A percentile compares a stretch with the other conserved stretches of the same genome.
Conservation (phyloP, 2,888 invertebrate species). For the Dyspetes luteomarginatus region DNA sequence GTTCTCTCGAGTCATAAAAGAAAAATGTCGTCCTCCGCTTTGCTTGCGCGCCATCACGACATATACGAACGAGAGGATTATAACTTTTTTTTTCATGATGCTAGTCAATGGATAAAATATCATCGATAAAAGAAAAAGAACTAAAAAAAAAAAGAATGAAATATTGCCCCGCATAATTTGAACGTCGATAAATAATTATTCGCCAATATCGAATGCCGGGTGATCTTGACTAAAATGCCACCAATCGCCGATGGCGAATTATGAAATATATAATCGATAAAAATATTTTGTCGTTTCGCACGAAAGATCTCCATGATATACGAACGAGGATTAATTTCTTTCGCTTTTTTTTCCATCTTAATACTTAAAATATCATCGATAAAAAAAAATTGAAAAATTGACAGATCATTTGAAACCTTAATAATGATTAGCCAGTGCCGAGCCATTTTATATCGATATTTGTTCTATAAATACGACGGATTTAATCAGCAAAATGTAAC, state of each 20-base stretch:
- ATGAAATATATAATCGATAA: not conserved
- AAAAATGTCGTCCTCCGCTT: not conserved
- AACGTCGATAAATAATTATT: not conserved
- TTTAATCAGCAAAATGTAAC: no score
- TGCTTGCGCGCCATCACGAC: not conserved
- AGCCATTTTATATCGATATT: not conserved
- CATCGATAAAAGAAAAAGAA: not conserved
- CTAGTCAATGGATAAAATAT: not conserved
- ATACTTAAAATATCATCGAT: not conserved
- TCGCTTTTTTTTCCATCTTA: not conserved
- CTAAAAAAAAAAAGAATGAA: not conserved
- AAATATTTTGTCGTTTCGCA: not conserved
- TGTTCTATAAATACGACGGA: not conserved
- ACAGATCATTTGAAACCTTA: not conserved
- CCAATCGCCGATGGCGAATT: not conserved
- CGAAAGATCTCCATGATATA: not conserved
- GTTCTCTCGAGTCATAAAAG: not conserved
- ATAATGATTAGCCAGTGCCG: not conserved
- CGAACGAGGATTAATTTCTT: not conserved
- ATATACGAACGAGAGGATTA: not conserved
- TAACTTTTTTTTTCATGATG: not conserved
- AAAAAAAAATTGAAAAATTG: not conserved
- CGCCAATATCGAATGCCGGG: not conserved
- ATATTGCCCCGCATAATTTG: not conserved
- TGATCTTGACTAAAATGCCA: not conserved